Conservation (phyloP, 2,797 vertebrate genomes). For the Aselliscus stoliczkanus region DNA sequence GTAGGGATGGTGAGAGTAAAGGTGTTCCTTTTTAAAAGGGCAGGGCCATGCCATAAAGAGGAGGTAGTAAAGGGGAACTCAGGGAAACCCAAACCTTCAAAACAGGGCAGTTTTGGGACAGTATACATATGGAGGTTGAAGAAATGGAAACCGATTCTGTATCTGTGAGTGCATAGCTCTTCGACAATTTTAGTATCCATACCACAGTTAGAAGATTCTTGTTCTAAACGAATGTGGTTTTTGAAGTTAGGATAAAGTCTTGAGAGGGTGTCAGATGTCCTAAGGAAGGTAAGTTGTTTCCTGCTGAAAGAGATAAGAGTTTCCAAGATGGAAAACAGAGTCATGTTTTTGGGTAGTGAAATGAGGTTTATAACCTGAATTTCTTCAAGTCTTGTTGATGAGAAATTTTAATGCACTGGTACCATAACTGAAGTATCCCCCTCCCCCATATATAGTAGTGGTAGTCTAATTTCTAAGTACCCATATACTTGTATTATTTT, state of each 20-base stretch:
- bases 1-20: neutral
- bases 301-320: neutral
- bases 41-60: neutral
- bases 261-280: neutral
- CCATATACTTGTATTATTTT: slow-evolving; percentile 36
- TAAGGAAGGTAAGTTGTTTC: neutral
- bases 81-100: neutral
- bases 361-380: neutral
- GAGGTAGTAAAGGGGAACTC: neutral
- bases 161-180: neutral
- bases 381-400: neutral
- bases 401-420: neutral
- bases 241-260: neutral
- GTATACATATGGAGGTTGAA: neutral
- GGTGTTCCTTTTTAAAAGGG: neutral
- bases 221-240: neutral
- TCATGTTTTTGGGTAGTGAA: neutral
- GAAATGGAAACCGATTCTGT: neutral
- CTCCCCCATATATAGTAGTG: neutral
- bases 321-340: neutral
- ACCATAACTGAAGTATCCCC: neutral
- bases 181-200: neutral
- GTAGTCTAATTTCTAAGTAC: neutral
- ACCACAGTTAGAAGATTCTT: neutral
- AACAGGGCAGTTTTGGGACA: neutral